phyloP scores from a whole-genome alignment of 2,113 vertebrate genomes.

The Oreochromis spilurus region DNA sequence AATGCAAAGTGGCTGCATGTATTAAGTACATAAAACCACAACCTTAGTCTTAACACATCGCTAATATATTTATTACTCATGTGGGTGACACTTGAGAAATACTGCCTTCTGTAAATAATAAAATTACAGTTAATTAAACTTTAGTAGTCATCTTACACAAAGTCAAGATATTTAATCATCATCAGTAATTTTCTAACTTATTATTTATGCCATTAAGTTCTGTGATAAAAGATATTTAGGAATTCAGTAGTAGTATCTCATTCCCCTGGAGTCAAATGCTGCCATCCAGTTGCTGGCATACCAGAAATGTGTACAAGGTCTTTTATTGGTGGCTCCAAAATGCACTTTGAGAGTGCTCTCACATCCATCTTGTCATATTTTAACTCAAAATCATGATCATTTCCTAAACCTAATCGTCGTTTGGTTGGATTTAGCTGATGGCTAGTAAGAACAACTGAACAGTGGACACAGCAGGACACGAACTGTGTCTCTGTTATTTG shows the following conservation, averaged over 20 bases:
- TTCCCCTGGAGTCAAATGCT: neutral
- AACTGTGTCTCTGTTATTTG: neutral
- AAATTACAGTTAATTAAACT: neutral
- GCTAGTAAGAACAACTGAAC: neutral
- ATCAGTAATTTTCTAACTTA: fast-evolving
- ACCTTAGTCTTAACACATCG: fast-evolving
- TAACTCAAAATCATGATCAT: neutral
- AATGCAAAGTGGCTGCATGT: neutral
- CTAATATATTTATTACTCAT: fast-evolving
- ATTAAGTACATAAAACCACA: neutral
- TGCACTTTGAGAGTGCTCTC: neutral
- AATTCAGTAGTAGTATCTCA: neutral
- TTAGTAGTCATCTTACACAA: neutral
- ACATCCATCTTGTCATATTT: neutral
- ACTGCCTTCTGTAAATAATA: neutral
- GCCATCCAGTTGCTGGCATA: too few species aligned
- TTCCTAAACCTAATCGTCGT: neutral
- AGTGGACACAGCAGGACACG: neutral
- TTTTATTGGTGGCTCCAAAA: neutral
- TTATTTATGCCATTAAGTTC: neutral
- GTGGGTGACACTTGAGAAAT: neutral
- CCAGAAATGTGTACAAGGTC: neutral
- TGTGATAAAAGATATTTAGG: neutral
- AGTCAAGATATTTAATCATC: neutral
- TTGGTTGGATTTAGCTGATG: neutral